Conservation (phyloP, 2,797 vertebrate species). For the Macroramphosus scolopax region DNA sequence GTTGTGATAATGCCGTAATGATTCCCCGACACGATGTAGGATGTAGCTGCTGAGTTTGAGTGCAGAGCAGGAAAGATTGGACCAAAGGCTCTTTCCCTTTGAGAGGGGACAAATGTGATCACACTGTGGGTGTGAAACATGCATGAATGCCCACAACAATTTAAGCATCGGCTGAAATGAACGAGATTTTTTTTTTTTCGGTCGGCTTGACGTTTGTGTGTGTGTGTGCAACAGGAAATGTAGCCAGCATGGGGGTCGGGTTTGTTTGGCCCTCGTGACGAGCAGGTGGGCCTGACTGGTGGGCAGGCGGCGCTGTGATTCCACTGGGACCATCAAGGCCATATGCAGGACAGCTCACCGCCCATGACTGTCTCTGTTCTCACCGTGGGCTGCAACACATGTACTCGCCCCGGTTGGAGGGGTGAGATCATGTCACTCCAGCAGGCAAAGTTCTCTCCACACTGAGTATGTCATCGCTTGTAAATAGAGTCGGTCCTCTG, state of each 20-base stretch:
- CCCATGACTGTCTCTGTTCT: constrained; percentile 7
- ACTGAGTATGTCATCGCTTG: constrained; percentile 17
- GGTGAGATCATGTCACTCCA: constrained; percentile 8
- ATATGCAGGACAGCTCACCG: constrained; percentile 49
- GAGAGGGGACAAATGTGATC: constrained; percentile 50
- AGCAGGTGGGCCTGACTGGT: constrained; percentile 56
- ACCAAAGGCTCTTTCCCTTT: constrained; percentile 17
- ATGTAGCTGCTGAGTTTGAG: constrained; percentile 9
- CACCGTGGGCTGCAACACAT: constrained; percentile 17
- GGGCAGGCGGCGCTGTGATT: constrained; percentile 37
- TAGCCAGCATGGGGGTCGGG: constrained; percentile 27
- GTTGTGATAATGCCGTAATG: no score
- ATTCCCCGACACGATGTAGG: neutral
- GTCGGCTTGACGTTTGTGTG: constrained; percentile 8
- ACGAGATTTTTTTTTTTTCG: constrained; percentile 30
- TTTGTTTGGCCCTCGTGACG: constrained; percentile 35
- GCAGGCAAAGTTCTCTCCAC: constrained; percentile 14
- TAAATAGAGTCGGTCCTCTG: neutral
- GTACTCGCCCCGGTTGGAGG: constrained; percentile 16
- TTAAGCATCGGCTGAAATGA: constrained; percentile 40
- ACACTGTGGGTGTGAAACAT: constrained; percentile 63
- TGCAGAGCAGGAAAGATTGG: constrained; percentile 13
- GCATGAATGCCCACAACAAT: constrained; percentile 54
- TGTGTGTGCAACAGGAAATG: constrained; percentile 41
- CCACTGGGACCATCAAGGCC: constrained; percentile 26